Percentiles rank a stretch among this genome's conserved stretches.
These are phyloP conservation scores for Amiota minor DNA, from an alignment of 2,888 invertebrate genomes.

Conservation along the genomic window DNA sequence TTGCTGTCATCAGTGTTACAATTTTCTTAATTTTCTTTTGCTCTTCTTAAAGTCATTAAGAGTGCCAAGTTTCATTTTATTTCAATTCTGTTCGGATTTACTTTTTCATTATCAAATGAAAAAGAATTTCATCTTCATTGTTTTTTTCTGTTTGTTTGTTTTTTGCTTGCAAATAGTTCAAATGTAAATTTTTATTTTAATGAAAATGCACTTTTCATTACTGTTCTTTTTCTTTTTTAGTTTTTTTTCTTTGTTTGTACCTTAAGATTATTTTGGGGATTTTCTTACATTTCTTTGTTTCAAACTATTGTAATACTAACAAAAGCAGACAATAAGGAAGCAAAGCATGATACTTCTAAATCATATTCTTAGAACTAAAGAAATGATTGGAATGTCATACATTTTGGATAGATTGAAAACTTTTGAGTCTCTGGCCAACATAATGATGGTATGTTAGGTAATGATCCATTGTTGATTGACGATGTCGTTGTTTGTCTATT, in stretches of 20 bases:
- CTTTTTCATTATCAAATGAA: not conserved
- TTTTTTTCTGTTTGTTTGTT: not conserved
- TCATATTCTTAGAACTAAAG: too few species aligned
- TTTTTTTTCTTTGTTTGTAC: not conserved
- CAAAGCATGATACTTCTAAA: too few species aligned
- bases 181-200: not conserved
- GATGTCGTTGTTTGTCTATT: too few species aligned
- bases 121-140: not conserved
- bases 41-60: not conserved
- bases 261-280: not conserved
- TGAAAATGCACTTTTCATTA: not conserved
- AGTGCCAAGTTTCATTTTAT: slow-evolving; percentile 6
- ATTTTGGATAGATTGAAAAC: too few species aligned
- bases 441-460: too few species aligned
- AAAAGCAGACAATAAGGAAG: too few species aligned
- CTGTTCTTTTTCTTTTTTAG: not conserved
- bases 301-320: not conserved
- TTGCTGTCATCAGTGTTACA: not conserved
- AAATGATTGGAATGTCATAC: too few species aligned
- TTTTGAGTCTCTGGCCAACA: too few species aligned
- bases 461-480: too few species aligned
- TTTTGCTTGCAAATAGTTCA: not conserved
- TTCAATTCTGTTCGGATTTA: not conserved
- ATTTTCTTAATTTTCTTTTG: not conserved
- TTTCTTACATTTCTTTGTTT: not conserved